Conservation (phyloP, 2,888 invertebrate genomes). For the Peribatodes rhomboidaria region DNA sequence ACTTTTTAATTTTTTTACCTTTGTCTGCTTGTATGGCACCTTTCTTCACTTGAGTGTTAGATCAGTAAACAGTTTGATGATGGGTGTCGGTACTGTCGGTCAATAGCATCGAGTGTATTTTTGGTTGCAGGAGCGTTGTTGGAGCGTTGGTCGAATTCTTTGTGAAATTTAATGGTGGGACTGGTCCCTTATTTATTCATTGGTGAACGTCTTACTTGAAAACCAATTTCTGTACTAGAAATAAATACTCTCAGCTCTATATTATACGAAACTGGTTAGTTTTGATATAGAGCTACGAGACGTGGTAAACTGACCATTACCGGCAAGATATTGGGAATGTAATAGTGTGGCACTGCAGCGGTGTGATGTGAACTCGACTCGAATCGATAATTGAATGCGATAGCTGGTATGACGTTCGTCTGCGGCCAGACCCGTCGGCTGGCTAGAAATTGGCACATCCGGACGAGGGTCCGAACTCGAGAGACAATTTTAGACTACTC, state of each 20-base stretch:
- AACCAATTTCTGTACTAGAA: not conserved
- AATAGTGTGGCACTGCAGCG: slow-evolving; percentile 46
- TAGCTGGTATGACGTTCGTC: slow-evolving; percentile 62
- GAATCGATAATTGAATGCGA: slow-evolving; percentile 69
- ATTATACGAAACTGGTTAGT: not conserved
- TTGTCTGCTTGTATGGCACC: slow-evolving; percentile 27
- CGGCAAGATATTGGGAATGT: slow-evolving; percentile 23
- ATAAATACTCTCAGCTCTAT: not conserved
- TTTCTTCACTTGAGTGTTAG: slow-evolving; percentile 44
- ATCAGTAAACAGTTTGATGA: slow-evolving; percentile 45
- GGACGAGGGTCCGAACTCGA: slow-evolving; percentile 60
- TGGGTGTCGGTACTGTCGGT: slow-evolving; percentile 45
- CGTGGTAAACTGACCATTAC: slow-evolving; percentile 9
- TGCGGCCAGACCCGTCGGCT: slow-evolving; percentile 53
- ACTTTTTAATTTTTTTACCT: slow-evolving; percentile 28
- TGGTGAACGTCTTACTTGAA: not conserved
- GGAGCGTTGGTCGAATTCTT: slow-evolving; percentile 15
- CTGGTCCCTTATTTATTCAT: not conserved
- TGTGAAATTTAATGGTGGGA: not conserved
- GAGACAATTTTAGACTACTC: slow-evolving; percentile 51
- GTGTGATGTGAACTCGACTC: slow-evolving; percentile 60
- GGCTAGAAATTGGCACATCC: slow-evolving; percentile 73
- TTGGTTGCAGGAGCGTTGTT: slow-evolving; percentile 17
- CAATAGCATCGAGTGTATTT: slow-evolving; percentile 45
- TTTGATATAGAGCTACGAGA: no score